Percentiles rank a stretch among this genome's conserved stretches.
phyloP scores from a whole-genome alignment of 2,797 vertebrate species.

The Aphelocoma californica region DNA sequence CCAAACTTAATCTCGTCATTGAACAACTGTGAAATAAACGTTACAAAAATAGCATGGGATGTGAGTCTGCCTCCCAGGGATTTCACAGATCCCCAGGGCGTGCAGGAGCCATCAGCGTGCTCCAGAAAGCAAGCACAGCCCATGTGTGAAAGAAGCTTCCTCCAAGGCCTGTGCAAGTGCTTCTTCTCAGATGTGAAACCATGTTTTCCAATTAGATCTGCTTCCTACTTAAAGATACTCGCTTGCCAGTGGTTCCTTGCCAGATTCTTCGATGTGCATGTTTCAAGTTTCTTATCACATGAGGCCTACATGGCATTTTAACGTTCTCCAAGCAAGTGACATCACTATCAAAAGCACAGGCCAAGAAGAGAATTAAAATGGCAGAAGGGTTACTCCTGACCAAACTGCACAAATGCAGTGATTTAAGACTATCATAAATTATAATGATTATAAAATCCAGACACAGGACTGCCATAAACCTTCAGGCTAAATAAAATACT shows the following conservation, averaged over 20 bases:
- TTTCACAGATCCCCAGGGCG: accelerated
- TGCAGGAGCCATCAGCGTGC: neutral
- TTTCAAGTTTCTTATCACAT: neutral
- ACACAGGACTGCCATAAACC: neutral
- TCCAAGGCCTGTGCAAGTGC: neutral
- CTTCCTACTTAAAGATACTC: neutral
- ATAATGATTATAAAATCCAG: neutral
- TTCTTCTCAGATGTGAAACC: neutral
- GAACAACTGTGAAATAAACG: neutral
- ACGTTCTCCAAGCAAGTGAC: neutral
- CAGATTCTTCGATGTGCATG: neutral
- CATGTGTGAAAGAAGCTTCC: accelerated
- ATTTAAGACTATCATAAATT: neutral
- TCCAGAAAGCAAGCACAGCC: neutral
- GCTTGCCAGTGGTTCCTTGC: neutral
- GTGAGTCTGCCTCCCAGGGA: neutral
- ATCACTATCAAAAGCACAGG: neutral
- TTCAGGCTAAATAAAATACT: constrained; percentile 45
- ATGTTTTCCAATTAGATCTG: neutral
- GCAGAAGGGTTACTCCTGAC: neutral
- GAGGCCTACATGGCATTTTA: neutral
- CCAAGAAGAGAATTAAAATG: neutral
- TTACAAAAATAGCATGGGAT: neutral
- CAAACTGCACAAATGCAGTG: neutral
- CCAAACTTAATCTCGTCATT: neutral